A percentile compares a stretch with the other conserved stretches of the same genome.
Evolutionary conservation across 2,888 invertebrate genomes (phyloP).

Genomic region (Drosophila kanekoi): DNA sequence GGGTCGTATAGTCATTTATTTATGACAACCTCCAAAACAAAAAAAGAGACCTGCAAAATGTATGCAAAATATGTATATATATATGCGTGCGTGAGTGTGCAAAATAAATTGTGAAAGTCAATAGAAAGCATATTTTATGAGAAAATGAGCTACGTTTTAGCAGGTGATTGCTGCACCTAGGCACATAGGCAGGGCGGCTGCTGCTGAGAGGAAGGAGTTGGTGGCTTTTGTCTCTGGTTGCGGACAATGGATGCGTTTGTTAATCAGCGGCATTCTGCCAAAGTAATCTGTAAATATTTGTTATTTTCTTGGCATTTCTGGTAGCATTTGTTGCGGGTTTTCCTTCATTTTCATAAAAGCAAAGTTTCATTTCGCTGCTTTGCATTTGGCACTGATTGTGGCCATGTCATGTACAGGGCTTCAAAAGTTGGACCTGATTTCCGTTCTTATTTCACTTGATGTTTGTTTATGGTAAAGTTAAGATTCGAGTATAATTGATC

Average conservation of each 20-base stretch:
- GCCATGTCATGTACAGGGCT: not conserved
- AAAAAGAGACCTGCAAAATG: conserved; percentile 11
- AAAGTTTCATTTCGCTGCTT: conserved; percentile 50
- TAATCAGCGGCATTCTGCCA: conserved; percentile 69
- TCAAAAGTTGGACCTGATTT: not conserved
- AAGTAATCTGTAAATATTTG: conserved; percentile 80
- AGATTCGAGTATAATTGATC: no score
- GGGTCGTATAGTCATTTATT: conserved; percentile 70
- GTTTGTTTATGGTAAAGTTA: no score
- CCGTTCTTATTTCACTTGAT: no score
- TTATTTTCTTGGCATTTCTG: conserved; percentile 47
- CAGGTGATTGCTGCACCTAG: conserved; percentile 17
- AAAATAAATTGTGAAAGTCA: conserved; percentile 51
- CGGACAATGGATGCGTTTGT: conserved; percentile 50
- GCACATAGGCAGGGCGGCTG: not conserved
- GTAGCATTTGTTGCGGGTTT: conserved; percentile 25
- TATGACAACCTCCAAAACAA: conserved; percentile 46
- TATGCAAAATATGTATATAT: conserved; percentile 43
- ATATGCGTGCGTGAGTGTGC: conserved; percentile 17
- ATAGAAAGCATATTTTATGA: conserved; percentile 47
- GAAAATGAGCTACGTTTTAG: conserved; percentile 10
- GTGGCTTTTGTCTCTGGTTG: conserved; percentile 40
- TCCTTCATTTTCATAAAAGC: conserved; percentile 82
- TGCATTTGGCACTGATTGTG: conserved; percentile 40
- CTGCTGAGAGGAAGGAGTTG: not conserved